Base-by-base conservation (phyloP, 2,797 vertebrate genomes). In the Tiaroga cobitis region DNA sequence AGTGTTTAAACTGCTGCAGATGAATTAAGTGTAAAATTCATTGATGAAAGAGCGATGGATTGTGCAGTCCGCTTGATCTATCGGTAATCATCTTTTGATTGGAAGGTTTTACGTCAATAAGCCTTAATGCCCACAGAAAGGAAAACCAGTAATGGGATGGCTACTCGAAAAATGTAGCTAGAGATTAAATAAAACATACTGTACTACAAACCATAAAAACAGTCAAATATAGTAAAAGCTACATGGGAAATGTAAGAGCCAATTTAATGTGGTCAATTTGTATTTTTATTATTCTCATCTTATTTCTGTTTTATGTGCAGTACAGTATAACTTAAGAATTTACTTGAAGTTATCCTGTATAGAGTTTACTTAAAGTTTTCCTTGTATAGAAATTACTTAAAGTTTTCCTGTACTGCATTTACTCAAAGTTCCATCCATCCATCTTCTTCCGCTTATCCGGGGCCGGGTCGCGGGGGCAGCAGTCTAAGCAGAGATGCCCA, bases 1-100 rank as follows among this genome's bases (percentile, higher is more conserved):
- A 84, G 69, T 65, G 79, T 72, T 34, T 46, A 67, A 76, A 32
- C 54, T 70, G 19, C 11, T 51, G 56, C 5, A 68, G 72, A 63
- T 74, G 2, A 83, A 89, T 74, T n/a, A 85, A 11, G 75, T 29
- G 34, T 26, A 74, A 77, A 39, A 85, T 73, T 54, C 21, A 49
- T 41, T 29, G 16, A 70, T 51, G 9, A 16, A 29, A 46, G 43
- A 61, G 24, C 4, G 1, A 39, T 26, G 75, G 54, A 72, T 81
- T 73, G 69, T 34, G 43, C 51, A n/a, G 29, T 41, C 29, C 11
- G 7, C 49, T 32, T 54, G 34, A 56, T 16, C 59, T 80, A n/a
- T 34, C 18, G 32, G 61, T 34, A 80, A 51, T 83, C 76, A 72
- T 54, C 81, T 51, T 81, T 49, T 59, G 21, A 77, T 59, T 8